Base-by-base conservation (phyloP, 2,888 invertebrate genomes). In the Sinodicranocentrus sp. region DNA sequence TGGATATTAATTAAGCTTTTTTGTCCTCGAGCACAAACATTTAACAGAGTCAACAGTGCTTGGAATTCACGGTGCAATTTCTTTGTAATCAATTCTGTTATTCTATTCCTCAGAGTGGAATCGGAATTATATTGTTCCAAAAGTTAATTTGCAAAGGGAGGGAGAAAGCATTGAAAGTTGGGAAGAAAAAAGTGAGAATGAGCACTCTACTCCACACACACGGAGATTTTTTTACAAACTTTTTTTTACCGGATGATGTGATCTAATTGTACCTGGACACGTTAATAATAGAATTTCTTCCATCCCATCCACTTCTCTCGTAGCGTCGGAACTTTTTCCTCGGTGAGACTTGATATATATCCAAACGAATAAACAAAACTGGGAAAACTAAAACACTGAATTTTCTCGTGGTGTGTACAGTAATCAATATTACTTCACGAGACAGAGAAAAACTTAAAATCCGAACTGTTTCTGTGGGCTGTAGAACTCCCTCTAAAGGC, bases 191-290 rank as follows among this genome's bases (percentile, higher is more conserved):
- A 61, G 25, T 15, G 17, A 26, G n/a, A 26, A 26, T n/a, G n/a
- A 5, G 70, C 54, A 68, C n/a, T 13, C n/a, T 63, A 3, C 33
- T 33, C 33, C 33, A n/a, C 17, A 3, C 21, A 1, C 21, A 43
- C 43, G 21, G 10, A n/a, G 26, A 23, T 28, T 70, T 13, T 48
- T 59, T 59, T 52, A 19, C 48, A 44, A n/a, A 28, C 39, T 67
- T 65, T 48, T 48, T 54, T 76, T 61, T 52, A 39, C 78, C 21
- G 21, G 25, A n/a, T 65, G 43, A 43, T 80, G 72, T 80, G 72
- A 80, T 72, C 54, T 80, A 72, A 72, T 65, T 80, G 80, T 80
- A 80, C 80, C 72, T 80, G 80, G 72, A 54, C 65, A 79, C 79
- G n/a, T 77, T 57, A 43, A 44, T 25, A 63, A 75, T 44, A 76